A percentile compares a stretch with the other conserved stretches of the same genome.
phyloP scores from a whole-genome alignment of 92 coral and sea anemone genomes.

The Zoanthus sociatus region DNA sequence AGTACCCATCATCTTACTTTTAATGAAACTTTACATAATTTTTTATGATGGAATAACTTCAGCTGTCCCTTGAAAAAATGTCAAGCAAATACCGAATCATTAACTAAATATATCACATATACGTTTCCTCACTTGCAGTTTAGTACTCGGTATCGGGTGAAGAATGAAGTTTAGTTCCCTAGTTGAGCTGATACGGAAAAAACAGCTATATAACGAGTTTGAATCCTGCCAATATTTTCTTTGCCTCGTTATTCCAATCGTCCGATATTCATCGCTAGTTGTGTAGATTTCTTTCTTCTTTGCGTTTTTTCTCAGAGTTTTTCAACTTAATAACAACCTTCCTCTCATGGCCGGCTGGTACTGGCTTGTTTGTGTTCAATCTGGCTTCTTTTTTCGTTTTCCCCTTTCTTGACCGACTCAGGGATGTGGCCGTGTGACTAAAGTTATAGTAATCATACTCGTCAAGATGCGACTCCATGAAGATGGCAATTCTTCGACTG shows the following conservation, averaged over 20 bases:
- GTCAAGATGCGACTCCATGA: constrained; percentile 76
- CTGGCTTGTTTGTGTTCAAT: constrained; percentile 82
- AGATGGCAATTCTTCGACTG: constrained; percentile 61
- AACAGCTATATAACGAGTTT: background rate
- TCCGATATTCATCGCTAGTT: too few relatives aligned
- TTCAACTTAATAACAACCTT: constrained; percentile 78
- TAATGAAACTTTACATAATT: too few relatives aligned
- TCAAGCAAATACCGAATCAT: too few relatives aligned
- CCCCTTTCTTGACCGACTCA: constrained; percentile 84
- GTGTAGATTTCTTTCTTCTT: background rate
- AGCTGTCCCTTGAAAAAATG: too few relatives aligned
- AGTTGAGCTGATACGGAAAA: background rate
- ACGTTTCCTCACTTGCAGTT: background rate
- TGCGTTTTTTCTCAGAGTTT: constrained; percentile 87
- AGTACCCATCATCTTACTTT: too few relatives aligned
- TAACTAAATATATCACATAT: too few relatives aligned
- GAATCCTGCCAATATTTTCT: background rate
- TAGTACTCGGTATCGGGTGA: background rate
- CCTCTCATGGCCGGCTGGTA: constrained; percentile 93
- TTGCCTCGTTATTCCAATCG: background rate
- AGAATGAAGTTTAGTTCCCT: background rate
- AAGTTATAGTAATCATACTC: constrained; percentile 88
- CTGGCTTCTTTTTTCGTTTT: constrained; percentile 85
- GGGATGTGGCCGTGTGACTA: constrained; percentile 57
- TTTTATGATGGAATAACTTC: too few relatives aligned